These are phyloP conservation scores for Oreochromis aureus DNA, from an alignment of 2,113 vertebrate species.

Conservation along the genomic window DNA sequence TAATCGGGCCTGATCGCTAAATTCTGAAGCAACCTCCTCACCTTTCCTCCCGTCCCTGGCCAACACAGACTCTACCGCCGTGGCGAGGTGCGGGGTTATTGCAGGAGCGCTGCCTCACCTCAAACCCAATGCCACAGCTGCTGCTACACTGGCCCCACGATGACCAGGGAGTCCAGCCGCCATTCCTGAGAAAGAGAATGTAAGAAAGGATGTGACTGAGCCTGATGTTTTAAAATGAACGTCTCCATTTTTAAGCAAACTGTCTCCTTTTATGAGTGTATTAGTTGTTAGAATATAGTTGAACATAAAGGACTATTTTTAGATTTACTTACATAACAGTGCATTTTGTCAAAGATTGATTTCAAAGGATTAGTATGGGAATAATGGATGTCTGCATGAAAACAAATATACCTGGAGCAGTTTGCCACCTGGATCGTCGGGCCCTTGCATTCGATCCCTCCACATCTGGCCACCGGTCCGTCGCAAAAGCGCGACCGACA, in stretches of 20 bases:
- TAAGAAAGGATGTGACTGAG: not conserved
- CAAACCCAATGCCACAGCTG: conserved; percentile 92
- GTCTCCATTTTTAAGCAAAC: not conserved
- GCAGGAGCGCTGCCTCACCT: conserved; percentile 92
- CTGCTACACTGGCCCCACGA: conserved; percentile 93
- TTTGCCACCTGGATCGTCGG: conserved; percentile 87
- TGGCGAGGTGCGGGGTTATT: conserved; percentile 91
- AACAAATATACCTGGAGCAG: conserved; percentile 84
- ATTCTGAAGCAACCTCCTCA: conserved; percentile 34
- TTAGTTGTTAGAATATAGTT: not conserved
- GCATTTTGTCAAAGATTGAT: not conserved
- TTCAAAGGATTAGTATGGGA: not conserved
- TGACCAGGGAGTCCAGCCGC: conserved; percentile 96
- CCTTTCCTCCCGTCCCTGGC: conserved; percentile 93
- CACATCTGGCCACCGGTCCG: conserved; percentile 82
- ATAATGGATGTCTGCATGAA: not conserved
- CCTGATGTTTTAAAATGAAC: not conserved
- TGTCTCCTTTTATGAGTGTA: not conserved
- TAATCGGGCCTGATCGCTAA: not conserved
- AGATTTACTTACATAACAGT: not conserved
- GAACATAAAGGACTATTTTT: not conserved
- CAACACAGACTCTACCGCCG: conserved; percentile 90
- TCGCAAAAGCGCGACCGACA: conserved; percentile 85
- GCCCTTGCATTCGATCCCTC: conserved; percentile 82
- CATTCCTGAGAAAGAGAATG: conserved; percentile 73